phyloP scores from a whole-genome alignment of 2,888 invertebrate genomes.

The Drosophila nr. perissopoda region DNA sequence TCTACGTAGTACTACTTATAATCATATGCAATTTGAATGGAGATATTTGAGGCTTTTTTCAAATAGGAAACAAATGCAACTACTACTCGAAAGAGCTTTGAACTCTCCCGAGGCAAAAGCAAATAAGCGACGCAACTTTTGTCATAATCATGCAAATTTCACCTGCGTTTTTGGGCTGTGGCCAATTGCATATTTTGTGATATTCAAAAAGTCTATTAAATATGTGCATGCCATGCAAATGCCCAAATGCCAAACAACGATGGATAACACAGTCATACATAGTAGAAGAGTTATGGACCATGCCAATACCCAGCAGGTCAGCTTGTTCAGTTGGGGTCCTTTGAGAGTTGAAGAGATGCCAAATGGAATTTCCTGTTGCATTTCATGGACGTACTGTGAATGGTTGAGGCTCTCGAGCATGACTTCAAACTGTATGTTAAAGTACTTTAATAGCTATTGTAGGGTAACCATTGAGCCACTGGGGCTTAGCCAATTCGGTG shows the following conservation, averaged over 20 bases:
- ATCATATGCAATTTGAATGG: conserved; percentile 46
- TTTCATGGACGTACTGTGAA: neutral
- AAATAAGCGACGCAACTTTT: conserved; percentile 47
- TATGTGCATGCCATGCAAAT: conserved; percentile 76
- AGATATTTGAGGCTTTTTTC: conserved; percentile 8
- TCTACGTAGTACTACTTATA: conserved; percentile 14
- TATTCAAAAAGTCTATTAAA: conserved; percentile 74
- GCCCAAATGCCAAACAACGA: conserved; percentile 35
- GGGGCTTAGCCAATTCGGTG: conserved; percentile 64
- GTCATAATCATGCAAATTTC: conserved; percentile 78
- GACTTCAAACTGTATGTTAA: neutral
- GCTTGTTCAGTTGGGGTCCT: neutral
- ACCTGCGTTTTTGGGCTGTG: conserved; percentile 61
- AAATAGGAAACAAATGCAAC: conserved; percentile 39
- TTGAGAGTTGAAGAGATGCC: neutral
- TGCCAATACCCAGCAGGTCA: conserved; percentile 44
- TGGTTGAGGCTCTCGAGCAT: neutral
- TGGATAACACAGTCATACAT: conserved; percentile 34
- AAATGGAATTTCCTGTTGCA: neutral
- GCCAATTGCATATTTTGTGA: conserved; percentile 74
- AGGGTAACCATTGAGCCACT: conserved; percentile 64
- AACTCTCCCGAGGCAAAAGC: conserved; percentile 39
- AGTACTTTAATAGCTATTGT: conserved; percentile 33
- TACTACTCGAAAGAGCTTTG: conserved; percentile 48
- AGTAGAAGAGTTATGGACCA: conserved; percentile 59